Evolutionary conservation across 2,797 vertebrate genomes (phyloP).

Genomic region (Pseudochirops corinnae): DNA sequence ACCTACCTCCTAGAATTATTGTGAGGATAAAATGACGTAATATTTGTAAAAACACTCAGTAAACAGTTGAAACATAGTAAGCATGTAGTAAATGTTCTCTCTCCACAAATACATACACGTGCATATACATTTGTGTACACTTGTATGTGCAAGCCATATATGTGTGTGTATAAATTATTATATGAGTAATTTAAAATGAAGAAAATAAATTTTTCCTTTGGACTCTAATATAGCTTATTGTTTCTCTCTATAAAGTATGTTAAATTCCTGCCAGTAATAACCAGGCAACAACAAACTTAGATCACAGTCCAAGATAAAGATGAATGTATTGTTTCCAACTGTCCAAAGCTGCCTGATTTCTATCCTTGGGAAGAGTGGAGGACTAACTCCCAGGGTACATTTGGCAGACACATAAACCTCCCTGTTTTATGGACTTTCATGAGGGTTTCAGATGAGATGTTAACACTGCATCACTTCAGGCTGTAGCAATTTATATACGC

Average conservation of each 20-base stretch:
- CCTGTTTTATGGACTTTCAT: slow-evolving; percentile 16
- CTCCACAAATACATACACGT: not conserved
- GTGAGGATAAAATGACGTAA: not conserved
- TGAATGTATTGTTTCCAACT: slow-evolving; percentile 9
- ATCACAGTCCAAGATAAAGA: not conserved
- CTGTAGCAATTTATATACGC: slow-evolving; percentile 21
- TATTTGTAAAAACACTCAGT: not conserved
- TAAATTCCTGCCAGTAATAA: not conserved
- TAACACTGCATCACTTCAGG: slow-evolving; percentile 25
- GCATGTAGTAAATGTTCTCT: not conserved
- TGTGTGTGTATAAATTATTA: not conserved
- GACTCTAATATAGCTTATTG: not conserved
- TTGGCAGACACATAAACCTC: slow-evolving; percentile 7
- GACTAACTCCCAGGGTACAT: not conserved
- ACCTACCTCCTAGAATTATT: not conserved
- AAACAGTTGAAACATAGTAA: not conserved
- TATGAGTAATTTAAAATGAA: not conserved
- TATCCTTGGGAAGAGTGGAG: not conserved
- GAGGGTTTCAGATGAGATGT: slow-evolving; percentile 24
- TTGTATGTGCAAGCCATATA: not conserved
- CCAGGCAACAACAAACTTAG: not conserved
- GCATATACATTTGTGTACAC: not conserved
- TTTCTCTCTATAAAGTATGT: not conserved
- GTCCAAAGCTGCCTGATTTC: slow-evolving; percentile 14
- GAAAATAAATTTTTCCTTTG: not conserved